Evolutionary conservation across 2,113 vertebrate genomes (phyloP).

Genomic region (Phycodurus eques): DNA sequence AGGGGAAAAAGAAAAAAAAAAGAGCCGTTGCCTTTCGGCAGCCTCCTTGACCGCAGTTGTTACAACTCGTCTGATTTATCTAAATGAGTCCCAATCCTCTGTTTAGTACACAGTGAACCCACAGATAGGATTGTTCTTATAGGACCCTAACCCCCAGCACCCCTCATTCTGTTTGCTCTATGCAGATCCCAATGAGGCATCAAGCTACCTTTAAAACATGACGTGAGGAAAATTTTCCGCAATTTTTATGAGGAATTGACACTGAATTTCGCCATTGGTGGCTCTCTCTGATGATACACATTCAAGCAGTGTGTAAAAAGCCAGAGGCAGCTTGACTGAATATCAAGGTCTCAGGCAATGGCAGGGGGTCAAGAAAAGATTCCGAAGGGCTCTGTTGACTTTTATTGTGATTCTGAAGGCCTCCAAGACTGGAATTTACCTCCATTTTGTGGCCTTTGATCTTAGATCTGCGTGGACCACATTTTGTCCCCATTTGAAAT

Average conservation of each 20-base stretch:
- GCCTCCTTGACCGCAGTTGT: slow-evolving; percentile 35
- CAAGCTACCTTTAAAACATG: slow-evolving; percentile 1
- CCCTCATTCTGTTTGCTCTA: slow-evolving; percentile 26
- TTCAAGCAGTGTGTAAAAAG: slow-evolving; percentile 8
- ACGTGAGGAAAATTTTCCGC: neutral
- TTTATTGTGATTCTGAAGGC: slow-evolving; percentile 23
- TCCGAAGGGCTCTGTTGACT: slow-evolving; percentile 15
- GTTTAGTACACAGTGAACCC: slow-evolving; percentile 62
- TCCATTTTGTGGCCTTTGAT: slow-evolving; percentile 27
- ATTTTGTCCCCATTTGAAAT: slow-evolving; percentile 1
- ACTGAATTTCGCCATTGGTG: slow-evolving; percentile 32
- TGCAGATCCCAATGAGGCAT: slow-evolving; percentile 24
- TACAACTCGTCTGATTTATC: slow-evolving; percentile 51
- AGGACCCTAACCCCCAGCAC: neutral
- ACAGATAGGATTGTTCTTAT: slow-evolving; percentile 63
- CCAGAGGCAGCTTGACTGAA: slow-evolving; percentile 11
- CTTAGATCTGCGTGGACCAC: slow-evolving; percentile 5
- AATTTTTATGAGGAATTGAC: slow-evolving; percentile 23
- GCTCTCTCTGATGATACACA: slow-evolving; percentile 24
- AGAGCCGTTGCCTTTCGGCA: slow-evolving; percentile 44
- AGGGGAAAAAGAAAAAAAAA: slow-evolving; percentile 11
- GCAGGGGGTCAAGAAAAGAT: slow-evolving; percentile 37
- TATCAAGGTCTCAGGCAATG: slow-evolving; percentile 24
- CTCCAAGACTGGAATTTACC: slow-evolving; percentile 14
- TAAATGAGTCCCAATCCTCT: slow-evolving; percentile 64